Evolutionary conservation across 2,797 vertebrate genomes (phyloP).

Genomic region (Acanthopagrus latus): DNA sequence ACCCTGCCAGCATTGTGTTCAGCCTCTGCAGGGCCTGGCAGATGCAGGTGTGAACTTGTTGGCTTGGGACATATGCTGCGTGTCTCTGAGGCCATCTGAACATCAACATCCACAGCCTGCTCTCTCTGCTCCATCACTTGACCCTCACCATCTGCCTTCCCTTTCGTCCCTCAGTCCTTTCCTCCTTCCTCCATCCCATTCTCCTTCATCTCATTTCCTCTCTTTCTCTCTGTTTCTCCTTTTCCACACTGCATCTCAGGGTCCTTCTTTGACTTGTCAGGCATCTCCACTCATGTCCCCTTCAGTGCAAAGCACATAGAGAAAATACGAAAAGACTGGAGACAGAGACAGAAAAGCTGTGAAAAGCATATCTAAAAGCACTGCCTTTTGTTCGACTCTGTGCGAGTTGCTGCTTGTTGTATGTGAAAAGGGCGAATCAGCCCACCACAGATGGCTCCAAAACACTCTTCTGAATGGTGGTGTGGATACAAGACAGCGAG

Average conservation of each 20-base stretch:
- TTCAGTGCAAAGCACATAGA: slow-evolving; percentile 16
- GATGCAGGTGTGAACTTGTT: slow-evolving; percentile 41
- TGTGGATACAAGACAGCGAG: slow-evolving; percentile 16
- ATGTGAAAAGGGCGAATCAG: slow-evolving; percentile 35
- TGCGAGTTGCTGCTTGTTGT: slow-evolving; percentile 29
- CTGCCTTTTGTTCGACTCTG: slow-evolving; percentile 44
- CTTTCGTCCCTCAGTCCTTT: slow-evolving; percentile 16
- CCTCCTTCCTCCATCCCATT: slow-evolving; percentile 16
- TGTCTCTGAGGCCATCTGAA: slow-evolving; percentile 64
- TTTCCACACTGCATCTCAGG: slow-evolving; percentile 6
- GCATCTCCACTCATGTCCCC: neutral
- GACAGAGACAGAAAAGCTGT: slow-evolving; percentile 8
- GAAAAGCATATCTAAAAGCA: slow-evolving; percentile 24
- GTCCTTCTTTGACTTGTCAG: slow-evolving; percentile 17
- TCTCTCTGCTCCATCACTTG: slow-evolving; percentile 14
- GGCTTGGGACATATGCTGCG: slow-evolving; percentile 56
- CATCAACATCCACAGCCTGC: slow-evolving; percentile 33
- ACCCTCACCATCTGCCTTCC: slow-evolving; percentile 14
- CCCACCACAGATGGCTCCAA: slow-evolving; percentile 38
- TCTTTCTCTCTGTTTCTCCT: neutral
- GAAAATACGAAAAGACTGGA: slow-evolving; percentile 9
- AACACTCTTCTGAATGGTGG: slow-evolving; percentile 24
- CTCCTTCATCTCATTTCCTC: neutral
- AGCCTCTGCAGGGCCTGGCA: slow-evolving; percentile 49
- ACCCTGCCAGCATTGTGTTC: slow-evolving; percentile 50